These are phyloP conservation scores for Boulengeromyrus knoepffleri DNA, from an alignment of 2,113 vertebrate genomes.

Conservation along the genomic window DNA sequence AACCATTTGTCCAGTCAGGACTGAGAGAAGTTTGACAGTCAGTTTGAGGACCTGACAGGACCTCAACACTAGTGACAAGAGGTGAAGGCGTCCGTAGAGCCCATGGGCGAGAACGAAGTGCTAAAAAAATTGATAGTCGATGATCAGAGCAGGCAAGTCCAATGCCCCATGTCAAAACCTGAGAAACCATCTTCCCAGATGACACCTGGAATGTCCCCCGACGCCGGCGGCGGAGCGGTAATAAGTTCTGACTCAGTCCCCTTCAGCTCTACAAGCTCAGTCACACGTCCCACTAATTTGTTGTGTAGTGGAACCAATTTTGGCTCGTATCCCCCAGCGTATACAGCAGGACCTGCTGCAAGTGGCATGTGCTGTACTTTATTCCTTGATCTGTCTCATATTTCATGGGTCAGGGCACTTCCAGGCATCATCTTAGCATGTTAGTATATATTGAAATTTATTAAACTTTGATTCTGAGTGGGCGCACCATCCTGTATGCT, in stretches of 20 bases:
- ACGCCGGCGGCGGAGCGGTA: background rate
- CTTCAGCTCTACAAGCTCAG: background rate
- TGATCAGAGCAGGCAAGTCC: background rate
- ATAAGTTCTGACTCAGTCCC: background rate
- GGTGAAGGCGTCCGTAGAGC: background rate
- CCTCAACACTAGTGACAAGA: background rate
- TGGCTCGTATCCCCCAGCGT: background rate
- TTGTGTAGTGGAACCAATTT: conserved; percentile 1
- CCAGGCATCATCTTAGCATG: background rate
- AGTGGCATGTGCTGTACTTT: background rate
- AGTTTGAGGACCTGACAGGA: background rate
- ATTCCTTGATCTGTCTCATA: background rate
- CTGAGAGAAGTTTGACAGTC: background rate
- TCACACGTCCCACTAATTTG: background rate
- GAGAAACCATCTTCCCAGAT: background rate
- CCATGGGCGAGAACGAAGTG: background rate
- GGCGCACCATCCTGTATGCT: background rate
- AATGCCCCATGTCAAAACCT: background rate
- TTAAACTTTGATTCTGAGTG: background rate
- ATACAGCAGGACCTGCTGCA: background rate
- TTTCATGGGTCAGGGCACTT: background rate
- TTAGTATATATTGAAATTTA: background rate
- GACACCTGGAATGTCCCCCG: background rate
- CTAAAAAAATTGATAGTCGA: background rate
- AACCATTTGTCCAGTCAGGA: background rate